Base-by-base conservation (phyloP, 2,113 vertebrate genomes). In the Rhinogobius similis region DNA sequence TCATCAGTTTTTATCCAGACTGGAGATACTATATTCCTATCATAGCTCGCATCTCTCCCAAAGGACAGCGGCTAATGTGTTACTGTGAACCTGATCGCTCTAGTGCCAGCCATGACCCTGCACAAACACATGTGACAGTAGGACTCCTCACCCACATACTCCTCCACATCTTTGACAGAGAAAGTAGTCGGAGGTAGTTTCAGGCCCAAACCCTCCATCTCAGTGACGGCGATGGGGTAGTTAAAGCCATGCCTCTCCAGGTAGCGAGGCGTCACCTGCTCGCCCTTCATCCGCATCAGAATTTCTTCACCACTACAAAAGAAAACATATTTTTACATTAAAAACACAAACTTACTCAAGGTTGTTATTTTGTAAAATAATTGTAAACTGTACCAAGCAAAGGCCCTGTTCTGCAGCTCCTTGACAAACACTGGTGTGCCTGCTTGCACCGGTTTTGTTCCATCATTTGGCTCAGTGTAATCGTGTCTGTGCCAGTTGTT, bases 401-500 rank as follows among this genome's bases (percentile, higher is more conserved):
- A 99, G 76, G 91, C 92, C 71, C 95, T 94, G 76, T 81, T 92
- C 71, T 95, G 95, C 24, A 99, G 93, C 72, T 97, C 87, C 79
- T 91, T 95, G 67, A 99, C 89, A 3, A 99, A 99, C 74, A 94
- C 93, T 18, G 94, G 84, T 3, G 98, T 99, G 50, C 98, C 98
- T 8, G 98, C 97, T 79, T 99, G 98, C 74, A 99, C 96, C 0
- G 95, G 96, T 78, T 94, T 96, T 39, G 92, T 93, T 68, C 95
- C 95, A 23, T 98, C 95, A 24, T 96, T 93, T 10, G 89, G 69
- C 81, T 99, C 98, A 0, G 98, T 98, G 92, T 99, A 99, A 87
- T 99, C 98, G 16, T 99, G 97, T 59, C 98, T 92, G 87, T 99
- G 97, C 96, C 96, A 97, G 90, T 99, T 99, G 79, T 94, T 96